Evolutionary conservation across 2,113 vertebrate genomes (phyloP).

Genomic region (Callospermophilus lateralis): DNA sequence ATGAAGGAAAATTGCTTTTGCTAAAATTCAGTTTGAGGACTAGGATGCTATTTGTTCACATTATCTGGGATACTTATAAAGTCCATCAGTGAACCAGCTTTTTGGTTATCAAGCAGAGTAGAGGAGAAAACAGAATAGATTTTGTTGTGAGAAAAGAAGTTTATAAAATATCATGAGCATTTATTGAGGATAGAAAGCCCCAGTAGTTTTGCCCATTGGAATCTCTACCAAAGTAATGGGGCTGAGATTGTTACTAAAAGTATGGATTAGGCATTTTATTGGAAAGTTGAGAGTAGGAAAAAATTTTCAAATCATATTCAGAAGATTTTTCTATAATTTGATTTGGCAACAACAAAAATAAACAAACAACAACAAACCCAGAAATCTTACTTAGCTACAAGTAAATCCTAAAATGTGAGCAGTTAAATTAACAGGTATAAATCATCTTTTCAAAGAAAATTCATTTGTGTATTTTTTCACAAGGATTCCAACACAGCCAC

Average conservation of each 20-base stretch:
- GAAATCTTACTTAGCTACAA: background rate
- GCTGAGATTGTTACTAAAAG: background rate
- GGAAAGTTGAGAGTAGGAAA: background rate
- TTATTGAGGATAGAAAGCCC: background rate
- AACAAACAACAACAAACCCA: background rate
- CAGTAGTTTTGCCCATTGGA: background rate
- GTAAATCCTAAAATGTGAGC: background rate
- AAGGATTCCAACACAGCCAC: background rate
- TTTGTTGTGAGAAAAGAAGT: background rate
- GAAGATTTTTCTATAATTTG: background rate
- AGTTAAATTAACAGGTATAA: slow-evolving; percentile 1
- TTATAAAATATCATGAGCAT: background rate
- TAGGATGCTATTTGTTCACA: background rate
- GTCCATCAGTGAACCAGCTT: background rate
- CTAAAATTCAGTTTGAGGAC: background rate
- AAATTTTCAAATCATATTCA: background rate
- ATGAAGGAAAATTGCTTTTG: background rate
- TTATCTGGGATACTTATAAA: background rate
- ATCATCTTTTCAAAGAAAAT: background rate
- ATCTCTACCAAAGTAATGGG: background rate
- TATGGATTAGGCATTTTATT: background rate
- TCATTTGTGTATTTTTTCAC: background rate
- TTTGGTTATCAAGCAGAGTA: background rate
- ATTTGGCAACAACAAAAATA: background rate
- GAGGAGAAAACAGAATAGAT: background rate